Conservation (phyloP, 2,888 invertebrate species). For the Altica lythri region DNA sequence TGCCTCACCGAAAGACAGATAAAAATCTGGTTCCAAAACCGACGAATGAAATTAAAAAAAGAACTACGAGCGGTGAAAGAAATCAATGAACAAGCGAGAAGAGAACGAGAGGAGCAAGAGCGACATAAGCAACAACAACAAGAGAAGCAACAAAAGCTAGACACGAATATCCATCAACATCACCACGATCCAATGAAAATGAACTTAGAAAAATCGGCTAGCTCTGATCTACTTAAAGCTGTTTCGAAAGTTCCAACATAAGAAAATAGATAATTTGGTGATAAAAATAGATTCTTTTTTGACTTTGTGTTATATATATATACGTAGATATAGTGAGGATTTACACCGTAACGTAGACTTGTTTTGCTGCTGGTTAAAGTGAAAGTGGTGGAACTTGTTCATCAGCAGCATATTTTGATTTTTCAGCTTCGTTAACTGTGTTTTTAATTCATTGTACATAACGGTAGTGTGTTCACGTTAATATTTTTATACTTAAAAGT, state of each 20-base stretch:
- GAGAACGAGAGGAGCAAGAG: constrained; percentile 89
- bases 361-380: constrained; percentile 6
- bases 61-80: constrained; percentile 93
- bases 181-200: constrained; percentile 76
- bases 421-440: constrained; percentile 44
- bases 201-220: constrained; percentile 71
- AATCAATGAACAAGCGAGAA: constrained; percentile 90
- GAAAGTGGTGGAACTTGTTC: constrained; percentile 15
- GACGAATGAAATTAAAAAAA: constrained; percentile 96
- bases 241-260: constrained; percentile 81
- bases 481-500: constrained; percentile 51
- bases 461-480: constrained; percentile 53
- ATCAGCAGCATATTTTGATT: constrained; percentile 29
- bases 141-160: constrained; percentile 73
- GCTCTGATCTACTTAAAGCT: constrained; percentile 75
- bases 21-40: constrained; percentile 97
- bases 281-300: constrained; percentile 29
- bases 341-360: too few relatives aligned
- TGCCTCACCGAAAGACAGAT: constrained; percentile 96
- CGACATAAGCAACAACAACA: constrained; percentile 89
- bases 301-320: constrained; percentile 28
- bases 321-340: constrained; percentile 31
- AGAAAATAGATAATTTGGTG: constrained; percentile 50
- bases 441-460: constrained; percentile 54
- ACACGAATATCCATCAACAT: constrained; percentile 64